Evolutionary conservation across 1,140 invertebrate genomes (phyloP).

Genomic region (Sitobion miscanthi): DNA sequence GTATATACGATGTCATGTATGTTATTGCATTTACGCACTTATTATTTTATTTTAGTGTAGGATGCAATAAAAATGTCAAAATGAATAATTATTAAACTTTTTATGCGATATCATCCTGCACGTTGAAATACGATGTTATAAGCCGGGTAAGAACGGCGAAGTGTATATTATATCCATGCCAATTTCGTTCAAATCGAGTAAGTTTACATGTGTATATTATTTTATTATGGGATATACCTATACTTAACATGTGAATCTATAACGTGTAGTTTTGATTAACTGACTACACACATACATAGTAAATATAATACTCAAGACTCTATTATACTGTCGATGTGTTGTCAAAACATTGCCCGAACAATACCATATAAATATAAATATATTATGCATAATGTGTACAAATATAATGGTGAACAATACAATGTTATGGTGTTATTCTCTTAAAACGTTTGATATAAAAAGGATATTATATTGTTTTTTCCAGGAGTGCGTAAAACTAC

Average conservation of each 20-base stretch:
- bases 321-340: background rate
- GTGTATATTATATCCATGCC: background rate
- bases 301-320: background rate
- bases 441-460: slow-evolving; percentile 38
- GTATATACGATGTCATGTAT: background rate
- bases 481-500: slow-evolving; percentile 52
- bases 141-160: background rate
- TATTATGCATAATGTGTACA: background rate
- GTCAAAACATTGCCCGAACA: background rate
- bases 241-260: background rate
- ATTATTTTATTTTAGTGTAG: slow-evolving; percentile 13
- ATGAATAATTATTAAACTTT: slow-evolving; percentile 41
- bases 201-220: background rate
- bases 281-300: background rate
- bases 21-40: background rate
- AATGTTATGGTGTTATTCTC: background rate
- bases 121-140: background rate
- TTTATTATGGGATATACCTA: background rate
- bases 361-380: background rate
- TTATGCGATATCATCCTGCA: background rate
- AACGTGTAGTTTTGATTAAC: background rate
- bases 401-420: background rate
- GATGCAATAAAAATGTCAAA: slow-evolving; percentile 38
- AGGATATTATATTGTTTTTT: slow-evolving; percentile 53
- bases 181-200: background rate